Percentiles rank a stretch among this genome's conserved stretches.
Conservation (phyloP, 2,113 vertebrate species). For the Equus quagga region DNA sequence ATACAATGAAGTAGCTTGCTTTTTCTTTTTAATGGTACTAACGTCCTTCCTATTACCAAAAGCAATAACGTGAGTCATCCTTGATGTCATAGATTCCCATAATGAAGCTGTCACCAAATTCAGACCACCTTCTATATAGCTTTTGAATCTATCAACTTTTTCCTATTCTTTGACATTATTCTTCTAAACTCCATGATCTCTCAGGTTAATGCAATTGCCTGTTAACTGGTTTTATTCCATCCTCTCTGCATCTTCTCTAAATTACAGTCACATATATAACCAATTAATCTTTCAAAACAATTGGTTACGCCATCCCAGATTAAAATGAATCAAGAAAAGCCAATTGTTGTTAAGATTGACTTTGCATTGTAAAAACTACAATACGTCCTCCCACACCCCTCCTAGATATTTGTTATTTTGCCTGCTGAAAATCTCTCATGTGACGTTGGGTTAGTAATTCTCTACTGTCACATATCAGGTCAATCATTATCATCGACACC, state of each 20-base stretch:
- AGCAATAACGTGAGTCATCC: background rate
- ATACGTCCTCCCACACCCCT: accelerated
- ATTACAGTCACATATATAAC: background rate
- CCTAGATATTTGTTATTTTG: background rate
- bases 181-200: background rate
- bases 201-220: background rate
- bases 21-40: background rate
- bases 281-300: background rate
- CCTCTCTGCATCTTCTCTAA: background rate
- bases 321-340: background rate
- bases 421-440: background rate
- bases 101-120: background rate
- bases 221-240: background rate
- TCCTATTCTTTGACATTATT: background rate
- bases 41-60: background rate
- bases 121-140: background rate
- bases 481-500: background rate
- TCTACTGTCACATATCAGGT: background rate
- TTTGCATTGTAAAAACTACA: background rate
- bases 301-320: background rate
- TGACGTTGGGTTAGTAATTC: background rate
- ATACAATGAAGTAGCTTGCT: background rate
- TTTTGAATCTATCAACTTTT: background rate
- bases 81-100: background rate
- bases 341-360: background rate